These are phyloP conservation scores for Tridacna crocea DNA, from an alignment of 2,888 invertebrate species.

Conservation along the genomic window DNA sequence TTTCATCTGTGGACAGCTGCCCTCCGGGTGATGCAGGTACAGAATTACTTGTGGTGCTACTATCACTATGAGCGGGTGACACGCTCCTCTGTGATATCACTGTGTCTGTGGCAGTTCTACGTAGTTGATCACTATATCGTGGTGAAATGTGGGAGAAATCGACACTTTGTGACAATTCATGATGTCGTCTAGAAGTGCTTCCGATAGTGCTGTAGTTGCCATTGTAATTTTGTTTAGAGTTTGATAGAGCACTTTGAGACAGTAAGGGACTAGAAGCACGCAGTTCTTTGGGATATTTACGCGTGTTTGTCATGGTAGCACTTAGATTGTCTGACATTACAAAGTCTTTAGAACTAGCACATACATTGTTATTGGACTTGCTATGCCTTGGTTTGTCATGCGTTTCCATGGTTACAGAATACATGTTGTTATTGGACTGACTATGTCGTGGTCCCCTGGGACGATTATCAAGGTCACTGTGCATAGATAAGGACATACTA, in stretches of 20 bases:
- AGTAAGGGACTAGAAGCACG: slow-evolving; percentile 61
- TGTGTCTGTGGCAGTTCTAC: slow-evolving; percentile 76
- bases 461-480: slow-evolving; percentile 14
- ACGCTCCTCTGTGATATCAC: slow-evolving; percentile 68
- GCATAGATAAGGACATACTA: slow-evolving; percentile 43
- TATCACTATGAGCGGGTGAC: slow-evolving; percentile 53
- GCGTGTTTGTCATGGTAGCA: slow-evolving; percentile 28
- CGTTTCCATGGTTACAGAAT: slow-evolving; percentile 46
- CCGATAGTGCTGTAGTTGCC: slow-evolving; percentile 60
- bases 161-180: slow-evolving; percentile 75
- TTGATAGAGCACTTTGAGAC: slow-evolving; percentile 43
- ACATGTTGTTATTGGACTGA: slow-evolving; percentile 56
- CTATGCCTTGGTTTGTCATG: slow-evolving; percentile 40
- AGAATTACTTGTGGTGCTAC: slow-evolving; percentile 38
- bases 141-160: slow-evolving; percentile 71
- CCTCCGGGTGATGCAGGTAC: slow-evolving; percentile 44
- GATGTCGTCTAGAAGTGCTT: slow-evolving; percentile 66
- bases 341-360: slow-evolving; percentile 49
- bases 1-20: slow-evolving; percentile 64
- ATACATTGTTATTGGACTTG: slow-evolving; percentile 50
- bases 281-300: slow-evolving; percentile 49
- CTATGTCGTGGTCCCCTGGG: slow-evolving; percentile 41
- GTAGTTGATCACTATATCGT: slow-evolving; percentile 66
- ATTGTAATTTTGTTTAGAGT: slow-evolving; percentile 29
- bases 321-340: slow-evolving; percentile 10